Percentiles rank a stretch among this genome's conserved stretches.
Evolutionary conservation across 2,113 vertebrate species (phyloP).

Genomic region (Leptobrachium leishanense): DNA sequence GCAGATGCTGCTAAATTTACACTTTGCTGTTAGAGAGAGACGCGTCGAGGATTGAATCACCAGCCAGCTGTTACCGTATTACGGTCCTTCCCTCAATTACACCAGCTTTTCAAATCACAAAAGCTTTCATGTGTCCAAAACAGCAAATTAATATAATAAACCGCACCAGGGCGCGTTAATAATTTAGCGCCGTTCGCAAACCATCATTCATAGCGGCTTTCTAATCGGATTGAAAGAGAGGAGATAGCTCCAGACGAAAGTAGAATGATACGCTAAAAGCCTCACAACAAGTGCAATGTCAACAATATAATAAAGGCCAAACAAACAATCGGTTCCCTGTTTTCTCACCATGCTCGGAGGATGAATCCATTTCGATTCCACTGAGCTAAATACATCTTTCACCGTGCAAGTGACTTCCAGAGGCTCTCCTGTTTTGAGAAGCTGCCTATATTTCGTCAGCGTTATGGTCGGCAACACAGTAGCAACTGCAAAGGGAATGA

Average conservation of each 20-base stretch:
- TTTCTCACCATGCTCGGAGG: conserved; percentile 74
- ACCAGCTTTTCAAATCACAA: conserved; percentile 38
- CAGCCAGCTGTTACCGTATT: conserved; percentile 36
- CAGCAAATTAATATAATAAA: conserved; percentile 43
- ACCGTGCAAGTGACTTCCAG: conserved; percentile 81
- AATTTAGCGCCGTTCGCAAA: conserved; percentile 37
- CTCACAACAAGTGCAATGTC: background rate
- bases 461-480: conserved; percentile 73
- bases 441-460: conserved; percentile 71
- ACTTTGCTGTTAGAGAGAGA: conserved; percentile 6
- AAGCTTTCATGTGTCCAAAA: conserved; percentile 46
- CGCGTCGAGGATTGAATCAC: conserved; percentile 31
- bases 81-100: conserved; percentile 39
- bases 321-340: background rate
- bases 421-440: conserved; percentile 78
- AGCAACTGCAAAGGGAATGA: conserved; percentile 67
- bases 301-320: background rate
- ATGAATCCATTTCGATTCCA: conserved; percentile 75
- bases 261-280: conserved; percentile 28
- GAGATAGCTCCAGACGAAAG: background rate
- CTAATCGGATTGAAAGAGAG: background rate
- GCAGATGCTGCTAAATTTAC: conserved; percentile 15
- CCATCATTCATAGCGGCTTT: conserved; percentile 16
- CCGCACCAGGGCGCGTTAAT: conserved; percentile 37
- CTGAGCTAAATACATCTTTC: conserved; percentile 82